Evolutionary conservation across 2,888 invertebrate genomes (phyloP).

Genomic region (Macrophya alboannulata): DNA sequence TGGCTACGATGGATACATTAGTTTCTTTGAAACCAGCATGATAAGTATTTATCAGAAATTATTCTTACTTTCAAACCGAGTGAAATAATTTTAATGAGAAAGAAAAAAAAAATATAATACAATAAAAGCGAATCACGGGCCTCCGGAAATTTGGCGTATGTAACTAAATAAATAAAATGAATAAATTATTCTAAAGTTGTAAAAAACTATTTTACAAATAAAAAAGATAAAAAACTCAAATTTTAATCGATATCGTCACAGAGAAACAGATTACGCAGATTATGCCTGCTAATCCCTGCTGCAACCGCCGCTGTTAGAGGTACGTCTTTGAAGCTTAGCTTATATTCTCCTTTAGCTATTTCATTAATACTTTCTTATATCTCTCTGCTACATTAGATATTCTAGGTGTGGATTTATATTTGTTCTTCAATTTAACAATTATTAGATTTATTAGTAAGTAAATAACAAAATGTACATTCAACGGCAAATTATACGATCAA

Average conservation of each 20-base stretch:
- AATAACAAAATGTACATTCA: not conserved
- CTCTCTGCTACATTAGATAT: slow-evolving; percentile 36
- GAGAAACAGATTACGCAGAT: slow-evolving; percentile 73
- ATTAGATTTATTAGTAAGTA: slow-evolving; percentile 27
- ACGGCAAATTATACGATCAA: not conserved
- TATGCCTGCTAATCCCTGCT: slow-evolving; percentile 76
- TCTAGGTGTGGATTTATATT: slow-evolving; percentile 53
- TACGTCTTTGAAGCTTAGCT: slow-evolving; percentile 78
- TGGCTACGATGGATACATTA: not conserved
- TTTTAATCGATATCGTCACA: slow-evolving; percentile 74
- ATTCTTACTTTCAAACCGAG: not conserved
- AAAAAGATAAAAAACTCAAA: slow-evolving; percentile 69
- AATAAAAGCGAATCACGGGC: not conserved
- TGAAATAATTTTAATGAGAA: not conserved
- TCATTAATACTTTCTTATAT: slow-evolving; percentile 38
- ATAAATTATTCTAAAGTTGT: not conserved
- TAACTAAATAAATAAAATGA: not conserved
- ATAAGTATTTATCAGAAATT: slow-evolving; percentile 13
- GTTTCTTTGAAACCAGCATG: slow-evolving; percentile 18
- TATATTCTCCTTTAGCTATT: slow-evolving; percentile 66
- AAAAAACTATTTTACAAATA: slow-evolving; percentile 41
- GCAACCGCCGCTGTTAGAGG: slow-evolving; percentile 78
- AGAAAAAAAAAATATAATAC: not conserved
- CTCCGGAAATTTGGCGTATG: slow-evolving; percentile 1
- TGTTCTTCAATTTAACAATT: slow-evolving; percentile 31